Conservation (phyloP, 2,113 vertebrate genomes). For the Conger conger region DNA sequence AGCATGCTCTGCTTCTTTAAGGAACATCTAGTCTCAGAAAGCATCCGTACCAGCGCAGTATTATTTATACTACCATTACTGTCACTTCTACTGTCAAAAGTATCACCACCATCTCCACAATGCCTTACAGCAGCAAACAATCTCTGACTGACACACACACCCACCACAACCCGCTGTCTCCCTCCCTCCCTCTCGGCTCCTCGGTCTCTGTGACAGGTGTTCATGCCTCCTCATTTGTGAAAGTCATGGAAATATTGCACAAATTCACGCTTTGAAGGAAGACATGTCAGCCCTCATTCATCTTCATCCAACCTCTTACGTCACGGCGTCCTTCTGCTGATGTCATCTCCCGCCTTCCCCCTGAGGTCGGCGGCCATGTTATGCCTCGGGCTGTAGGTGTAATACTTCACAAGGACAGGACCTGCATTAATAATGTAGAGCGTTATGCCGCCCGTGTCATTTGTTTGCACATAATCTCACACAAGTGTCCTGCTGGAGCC, state of each 20-base stretch:
- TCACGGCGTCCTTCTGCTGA: background rate
- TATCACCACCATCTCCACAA: background rate
- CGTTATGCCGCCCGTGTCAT: constrained; percentile 29
- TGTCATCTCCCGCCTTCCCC: background rate
- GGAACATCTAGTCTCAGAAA: background rate
- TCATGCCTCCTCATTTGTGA: too few species aligned
- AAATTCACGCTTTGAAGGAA: background rate
- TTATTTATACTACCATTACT: background rate
- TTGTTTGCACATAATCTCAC: constrained; percentile 32
- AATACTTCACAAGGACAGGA: constrained; percentile 29
- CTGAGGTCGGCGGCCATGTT: constrained; percentile 24
- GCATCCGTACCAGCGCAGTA: background rate
- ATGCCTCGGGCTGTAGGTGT: constrained; percentile 22
- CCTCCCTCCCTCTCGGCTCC: background rate
- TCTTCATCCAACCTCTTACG: background rate
- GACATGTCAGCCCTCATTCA: background rate
- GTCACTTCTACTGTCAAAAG: background rate
- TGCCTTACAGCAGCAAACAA: background rate
- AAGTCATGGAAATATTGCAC: too few species aligned
- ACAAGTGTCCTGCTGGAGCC: constrained; percentile 16
- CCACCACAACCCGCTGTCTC: background rate
- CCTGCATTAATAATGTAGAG: constrained; percentile 44
- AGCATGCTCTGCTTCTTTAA: constrained; percentile 1
- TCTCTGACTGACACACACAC: background rate
- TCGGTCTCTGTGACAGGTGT: too few species aligned